Base-by-base conservation (phyloP, 37 sponge, comb jelly and placozoan species). In the Spongia lamella region DNA sequence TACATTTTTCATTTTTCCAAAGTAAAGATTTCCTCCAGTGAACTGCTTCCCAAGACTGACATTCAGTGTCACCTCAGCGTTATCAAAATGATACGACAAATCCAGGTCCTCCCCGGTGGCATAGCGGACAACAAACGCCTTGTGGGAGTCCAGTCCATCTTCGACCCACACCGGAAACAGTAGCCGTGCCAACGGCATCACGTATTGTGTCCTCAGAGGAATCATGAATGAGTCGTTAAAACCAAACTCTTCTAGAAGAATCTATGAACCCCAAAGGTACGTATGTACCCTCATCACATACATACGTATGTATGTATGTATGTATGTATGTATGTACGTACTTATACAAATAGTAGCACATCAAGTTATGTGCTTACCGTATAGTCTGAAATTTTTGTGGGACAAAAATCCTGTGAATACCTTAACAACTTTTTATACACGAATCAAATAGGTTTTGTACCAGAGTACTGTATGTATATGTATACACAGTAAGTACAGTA, bases 21-120 rank as follows among this genome's bases (percentile, higher is more conserved):
- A 86, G 53, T 75, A 83, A 0, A 93, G 73, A 9, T 89, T 84
- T 1, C 87, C 94, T 60, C 90, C 90, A 6, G 71, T 75, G 52
- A 89, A 93, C 50, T 56, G 34, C 32, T 53, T 86, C 26, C 90
- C 94, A 5, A 89, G 71, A 60, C 90, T 86, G 15, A 93, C 83
- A 63, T 93, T 93, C 24, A 93, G 52, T 16, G 94, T 93, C 38
- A 93, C 89, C 49, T 93, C 94, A 16, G 94, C 94, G 61, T 93
- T 93, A 70, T 93, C 94, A 78, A 65, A 93, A 74, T 93, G 94
- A 63, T 79, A 86, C 53, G 75, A 73, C 54, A 93, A 84, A 0
- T 83, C 90, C 14, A 62, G 57, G 62, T 93, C 90, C 21, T 86
- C 83, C 19, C 61, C 81, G 56, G 83, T 68, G 15, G 59, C 63